Percentiles rank a stretch among this genome's conserved stretches.
phyloP scores from a whole-genome alignment of 1,140 invertebrate genomes.

The Hyposmocoma kahamanoa region DNA sequence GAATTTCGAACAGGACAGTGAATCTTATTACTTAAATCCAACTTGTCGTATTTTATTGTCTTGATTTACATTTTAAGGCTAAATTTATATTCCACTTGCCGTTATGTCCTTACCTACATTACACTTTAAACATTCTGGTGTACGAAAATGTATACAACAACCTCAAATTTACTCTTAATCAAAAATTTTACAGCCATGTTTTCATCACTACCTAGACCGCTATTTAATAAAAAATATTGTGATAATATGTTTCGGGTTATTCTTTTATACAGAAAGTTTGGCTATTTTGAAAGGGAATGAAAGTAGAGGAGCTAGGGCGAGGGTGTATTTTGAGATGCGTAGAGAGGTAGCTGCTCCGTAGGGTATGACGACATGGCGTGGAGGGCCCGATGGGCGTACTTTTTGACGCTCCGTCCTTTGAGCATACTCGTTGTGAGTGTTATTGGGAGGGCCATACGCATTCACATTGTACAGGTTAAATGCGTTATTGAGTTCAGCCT shows the following conservation, averaged over 20 bases:
- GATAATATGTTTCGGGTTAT: not conserved
- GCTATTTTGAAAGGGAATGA: not conserved
- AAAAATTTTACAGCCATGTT: constrained; percentile 67
- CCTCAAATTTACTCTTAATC: constrained; percentile 44
- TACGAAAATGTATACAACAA: constrained; percentile 55
- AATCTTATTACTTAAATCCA: constrained; percentile 4
- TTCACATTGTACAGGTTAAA: constrained; percentile 50
- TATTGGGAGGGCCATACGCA: constrained; percentile 35
- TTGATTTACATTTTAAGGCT: constrained; percentile 41
- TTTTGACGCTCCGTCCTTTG: constrained; percentile 56
- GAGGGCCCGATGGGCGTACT: constrained; percentile 51
- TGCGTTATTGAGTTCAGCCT: constrained; percentile 42
- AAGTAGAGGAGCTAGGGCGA: not conserved
- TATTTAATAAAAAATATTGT: constrained; percentile 12
- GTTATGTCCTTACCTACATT: constrained; percentile 25
- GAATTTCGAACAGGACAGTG: no score
- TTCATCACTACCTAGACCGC: constrained; percentile 45
- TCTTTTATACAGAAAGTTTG: not conserved
- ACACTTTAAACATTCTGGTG: constrained; percentile 48
- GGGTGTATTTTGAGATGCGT: not conserved
- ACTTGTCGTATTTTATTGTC: constrained; percentile 30
- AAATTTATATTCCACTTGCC: constrained; percentile 5
- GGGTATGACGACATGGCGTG: constrained; percentile 46
- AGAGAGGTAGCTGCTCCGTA: no score
- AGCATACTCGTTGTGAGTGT: constrained; percentile 49